Percentiles rank a stretch among this genome's conserved stretches.
phyloP scores from a whole-genome alignment of 2,113 vertebrate species.

The Axis porcinus region DNA sequence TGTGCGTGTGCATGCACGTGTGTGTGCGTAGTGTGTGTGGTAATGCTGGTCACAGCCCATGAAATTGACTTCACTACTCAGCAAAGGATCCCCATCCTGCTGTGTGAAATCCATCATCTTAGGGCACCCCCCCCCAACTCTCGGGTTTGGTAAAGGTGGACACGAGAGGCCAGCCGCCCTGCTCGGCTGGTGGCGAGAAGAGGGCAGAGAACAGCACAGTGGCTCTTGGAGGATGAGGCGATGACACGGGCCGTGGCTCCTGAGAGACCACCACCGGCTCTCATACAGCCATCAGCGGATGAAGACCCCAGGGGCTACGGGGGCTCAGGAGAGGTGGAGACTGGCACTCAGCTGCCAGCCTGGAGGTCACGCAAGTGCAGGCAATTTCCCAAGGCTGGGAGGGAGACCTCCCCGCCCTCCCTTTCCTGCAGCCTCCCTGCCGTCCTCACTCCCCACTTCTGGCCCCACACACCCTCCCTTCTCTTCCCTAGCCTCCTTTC shows the following conservation, averaged over 20 bases:
- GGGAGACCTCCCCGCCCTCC: neutral
- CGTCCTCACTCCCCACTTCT: accelerated
- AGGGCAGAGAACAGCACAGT: neutral
- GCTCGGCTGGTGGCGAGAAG: neutral
- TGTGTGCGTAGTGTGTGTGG: neutral
- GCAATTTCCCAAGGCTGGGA: neutral
- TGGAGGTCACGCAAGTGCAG: neutral
- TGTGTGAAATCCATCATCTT: neutral
- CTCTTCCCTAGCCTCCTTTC: neutral
- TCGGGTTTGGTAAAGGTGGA: neutral
- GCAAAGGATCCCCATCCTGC: neutral
- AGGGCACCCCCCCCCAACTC: neutral
- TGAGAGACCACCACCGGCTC: neutral
- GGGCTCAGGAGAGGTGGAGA: neutral
- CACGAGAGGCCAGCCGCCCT: neutral
- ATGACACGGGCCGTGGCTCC: accelerated
- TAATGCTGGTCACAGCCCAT: neutral
- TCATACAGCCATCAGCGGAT: neutral
- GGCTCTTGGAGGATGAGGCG: neutral
- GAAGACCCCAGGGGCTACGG: neutral
- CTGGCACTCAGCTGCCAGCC: neutral
- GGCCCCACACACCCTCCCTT: neutral
- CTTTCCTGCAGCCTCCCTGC: neutral
- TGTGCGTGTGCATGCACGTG: accelerated
- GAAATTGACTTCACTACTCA: slow-evolving; percentile 42